Evolutionary conservation across 2,888 invertebrate genomes (phyloP).

Genomic region (Watsonalla cultraria): DNA sequence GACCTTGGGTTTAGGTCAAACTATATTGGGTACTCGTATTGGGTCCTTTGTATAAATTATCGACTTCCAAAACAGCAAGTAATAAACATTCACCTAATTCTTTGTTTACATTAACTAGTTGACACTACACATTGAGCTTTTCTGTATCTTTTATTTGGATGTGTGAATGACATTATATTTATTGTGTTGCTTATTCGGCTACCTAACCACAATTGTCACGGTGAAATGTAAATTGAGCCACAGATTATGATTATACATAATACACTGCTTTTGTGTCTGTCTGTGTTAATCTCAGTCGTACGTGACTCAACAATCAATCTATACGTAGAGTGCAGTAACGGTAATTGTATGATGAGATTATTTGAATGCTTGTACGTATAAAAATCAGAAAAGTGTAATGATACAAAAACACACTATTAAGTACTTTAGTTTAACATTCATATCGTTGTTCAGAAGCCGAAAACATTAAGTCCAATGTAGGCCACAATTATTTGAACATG

Average conservation of each 20-base stretch:
- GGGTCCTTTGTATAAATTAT: constrained; percentile 55
- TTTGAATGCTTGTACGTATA: too few relatives aligned
- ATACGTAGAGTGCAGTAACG: background rate
- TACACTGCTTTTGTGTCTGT: background rate
- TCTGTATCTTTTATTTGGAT: constrained; percentile 30
- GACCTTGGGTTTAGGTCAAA: constrained; percentile 31
- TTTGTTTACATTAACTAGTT: background rate
- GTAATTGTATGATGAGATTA: background rate
- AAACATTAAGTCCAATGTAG: background rate
- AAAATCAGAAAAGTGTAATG: too few relatives aligned
- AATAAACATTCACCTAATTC: constrained; percentile 45
- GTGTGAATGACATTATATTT: constrained; percentile 26
- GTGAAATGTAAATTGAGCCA: constrained; percentile 16
- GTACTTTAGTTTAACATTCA: background rate
- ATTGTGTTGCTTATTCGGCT: constrained; percentile 7
- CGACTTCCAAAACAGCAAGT: constrained; percentile 47
- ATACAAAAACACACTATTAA: background rate
- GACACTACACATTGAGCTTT: constrained; percentile 6
- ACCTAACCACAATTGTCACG: constrained; percentile 24
- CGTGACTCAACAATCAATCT: background rate
- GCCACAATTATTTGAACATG: background rate
- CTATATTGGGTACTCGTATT: constrained; percentile 22
- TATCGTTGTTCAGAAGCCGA: constrained; percentile 4
- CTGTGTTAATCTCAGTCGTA: background rate
- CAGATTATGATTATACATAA: constrained; percentile 8